Base-by-base conservation (phyloP, 2,888 invertebrate genomes). In the Seira sanloemensis region DNA sequence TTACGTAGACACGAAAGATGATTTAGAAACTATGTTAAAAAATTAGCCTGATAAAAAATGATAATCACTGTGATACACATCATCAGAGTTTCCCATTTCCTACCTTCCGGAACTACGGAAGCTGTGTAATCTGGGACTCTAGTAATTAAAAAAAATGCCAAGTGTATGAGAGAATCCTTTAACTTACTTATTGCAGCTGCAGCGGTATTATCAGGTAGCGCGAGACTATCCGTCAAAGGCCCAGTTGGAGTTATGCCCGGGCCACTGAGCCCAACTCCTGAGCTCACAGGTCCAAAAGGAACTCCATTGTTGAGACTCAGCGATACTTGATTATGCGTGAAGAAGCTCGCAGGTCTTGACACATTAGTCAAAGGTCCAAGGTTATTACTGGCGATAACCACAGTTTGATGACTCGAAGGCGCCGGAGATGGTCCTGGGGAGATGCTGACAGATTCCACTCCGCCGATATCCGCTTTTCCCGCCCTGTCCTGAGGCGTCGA, bases 201-300 rank as follows among this genome's bases (percentile, higher is more conserved):
- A 26, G 74, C 84, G 2, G 74, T 84, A 23, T 72, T 74, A 46
- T 84, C 84, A 24, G 84, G 84, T 25, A 84, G 54, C 9, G 84
- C 84, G 24, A 84, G n/a, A 19, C 84, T 84, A 25, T 84, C 84
- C 0, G 78, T 78, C 0, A 84, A 71, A 12, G 58, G 73, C 7
- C 84, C 84, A 18, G 84, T 78, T 9, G 84, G 84, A 12, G 78
- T 78, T 27, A 78, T 68, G 1, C 84, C 84, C 50, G 84, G 84
- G 12, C 78, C 84, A 21, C 74, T 66, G 1, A 62, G 23, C 16
- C 84, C 73, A 0, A 19, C 18, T n/a, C 80, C 83, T 19, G 16
- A 72, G 54, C 77, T 62, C 1, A 84, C 74, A 5, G 84, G 78
- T 27, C 84, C 84, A 26, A 69, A 84, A 21, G 84, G 24, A 5